Evolutionary conservation across 2,113 vertebrate genomes (phyloP).

Genomic region (Sciurus niger): DNA sequence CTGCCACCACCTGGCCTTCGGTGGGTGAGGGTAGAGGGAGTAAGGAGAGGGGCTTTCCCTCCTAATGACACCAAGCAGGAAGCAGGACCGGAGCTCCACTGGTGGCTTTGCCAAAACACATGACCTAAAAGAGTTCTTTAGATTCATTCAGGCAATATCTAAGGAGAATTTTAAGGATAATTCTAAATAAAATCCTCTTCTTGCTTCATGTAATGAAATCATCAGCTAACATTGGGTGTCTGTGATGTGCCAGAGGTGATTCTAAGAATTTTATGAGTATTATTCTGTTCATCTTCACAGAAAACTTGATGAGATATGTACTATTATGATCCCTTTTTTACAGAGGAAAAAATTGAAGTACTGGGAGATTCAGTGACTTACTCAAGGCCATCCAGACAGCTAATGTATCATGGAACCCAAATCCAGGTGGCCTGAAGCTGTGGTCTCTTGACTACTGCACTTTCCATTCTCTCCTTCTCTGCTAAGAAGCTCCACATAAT

Average conservation of each 20-base stretch:
- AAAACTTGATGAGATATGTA: neutral
- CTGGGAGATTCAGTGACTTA: neutral
- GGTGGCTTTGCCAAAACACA: neutral
- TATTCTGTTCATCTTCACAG: neutral
- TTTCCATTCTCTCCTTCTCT: neutral
- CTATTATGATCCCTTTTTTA: neutral
- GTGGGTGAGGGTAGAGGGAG: rapidly evolving
- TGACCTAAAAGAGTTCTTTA: neutral
- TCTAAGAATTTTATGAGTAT: neutral
- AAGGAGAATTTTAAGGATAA: no score
- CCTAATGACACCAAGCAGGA: neutral
- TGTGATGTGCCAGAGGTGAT: neutral
- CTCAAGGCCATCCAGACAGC: neutral
- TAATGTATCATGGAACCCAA: neutral
- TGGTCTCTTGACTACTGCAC: rapidly evolving
- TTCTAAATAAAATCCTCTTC: neutral
- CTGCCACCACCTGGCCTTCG: neutral
- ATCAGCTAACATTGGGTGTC: neutral
- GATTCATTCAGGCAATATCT: neutral
- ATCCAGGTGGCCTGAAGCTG: neutral
- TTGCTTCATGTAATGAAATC: neutral
- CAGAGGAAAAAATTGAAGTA: neutral
- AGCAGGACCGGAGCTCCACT: neutral
- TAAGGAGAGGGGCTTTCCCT: neutral
- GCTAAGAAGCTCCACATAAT: neutral